Evolutionary conservation across 2,797 vertebrate species (phyloP), one percentile per base, ranked within the genome.

Genomic region (Coregonus ussuriensis): DNA sequence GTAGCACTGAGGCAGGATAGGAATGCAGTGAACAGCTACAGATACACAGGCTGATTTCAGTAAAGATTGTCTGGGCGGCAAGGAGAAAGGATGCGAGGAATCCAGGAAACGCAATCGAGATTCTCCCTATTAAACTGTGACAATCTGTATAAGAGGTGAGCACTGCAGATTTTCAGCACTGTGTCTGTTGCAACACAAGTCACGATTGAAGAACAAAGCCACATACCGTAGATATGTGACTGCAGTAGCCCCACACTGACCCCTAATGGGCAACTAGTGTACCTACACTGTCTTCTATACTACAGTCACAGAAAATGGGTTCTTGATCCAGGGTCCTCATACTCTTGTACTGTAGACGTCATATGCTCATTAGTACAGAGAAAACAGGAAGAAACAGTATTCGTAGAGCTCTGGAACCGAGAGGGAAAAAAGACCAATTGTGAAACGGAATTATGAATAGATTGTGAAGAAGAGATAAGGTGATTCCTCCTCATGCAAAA

Each of bases 161-260:
- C 87, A 85, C 86, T 88, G 91, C 90, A 90, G 89, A 85, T 88
- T 87, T 84, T 75, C 70, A 59, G 66, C 84, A 81, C 82, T 76
- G 83, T 35, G 29, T 33, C 31, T 76, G 84, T 82, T 75, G 77
- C 88, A 87, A 87, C 82, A 77, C 72, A 18, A 80, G 75, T 54
- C 25, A 51, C 4, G 18, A 65, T 25, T 29, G 71, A 63, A 73
- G 74, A 75, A 75, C 56, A 68, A 53, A 68, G 59, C 25, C 14
- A 25, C 54, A 47, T 6, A n/a, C n/a, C 59, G 35, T 18, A 9
- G 53, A 35, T 0, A n/a, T 9, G 21, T 1, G 81, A 71, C 68
- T 71, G 62, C 68, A 80, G 83, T 77, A 73, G 91, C 88, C 9
- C 88, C 77, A 92, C 83, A 91, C 87, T 92, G 93, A 85, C 92